Evolutionary conservation across 2,888 invertebrate species (phyloP).

Genomic region (Synergus japonicus): DNA sequence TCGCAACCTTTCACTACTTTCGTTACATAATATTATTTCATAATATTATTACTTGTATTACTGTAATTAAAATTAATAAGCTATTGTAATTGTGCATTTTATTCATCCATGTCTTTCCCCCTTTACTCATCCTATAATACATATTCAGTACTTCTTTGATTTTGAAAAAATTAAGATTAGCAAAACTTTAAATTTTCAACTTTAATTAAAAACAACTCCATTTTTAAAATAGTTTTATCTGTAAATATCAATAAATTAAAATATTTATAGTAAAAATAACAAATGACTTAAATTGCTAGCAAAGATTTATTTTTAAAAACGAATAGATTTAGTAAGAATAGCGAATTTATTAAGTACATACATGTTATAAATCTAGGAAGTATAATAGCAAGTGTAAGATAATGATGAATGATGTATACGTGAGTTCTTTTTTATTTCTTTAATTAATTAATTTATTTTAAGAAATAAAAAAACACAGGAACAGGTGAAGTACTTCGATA

Average conservation of each 20-base stretch:
- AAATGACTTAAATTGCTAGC: background rate
- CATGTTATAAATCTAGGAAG: background rate
- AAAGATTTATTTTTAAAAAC: background rate
- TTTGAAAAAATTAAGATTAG: background rate
- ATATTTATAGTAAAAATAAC: background rate
- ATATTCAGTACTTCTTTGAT: background rate
- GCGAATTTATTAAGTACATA: background rate
- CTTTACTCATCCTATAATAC: slow-evolving; percentile 39
- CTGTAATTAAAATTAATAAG: slow-evolving; percentile 73
- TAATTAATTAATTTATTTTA: background rate
- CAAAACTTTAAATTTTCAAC: background rate
- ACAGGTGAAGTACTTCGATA: background rate
- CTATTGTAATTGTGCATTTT: slow-evolving; percentile 66
- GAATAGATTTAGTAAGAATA: background rate
- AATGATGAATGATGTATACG: background rate
- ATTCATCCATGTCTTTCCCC: slow-evolving; percentile 41
- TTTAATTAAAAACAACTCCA: background rate
- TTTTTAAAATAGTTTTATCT: background rate
- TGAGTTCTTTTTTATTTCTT: slow-evolving; percentile 4
- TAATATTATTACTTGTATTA: slow-evolving; percentile 69
- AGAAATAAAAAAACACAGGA: background rate
- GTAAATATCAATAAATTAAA: background rate
- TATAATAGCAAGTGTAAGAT: background rate
- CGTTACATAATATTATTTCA: slow-evolving; percentile 51
- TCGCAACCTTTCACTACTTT: slow-evolving; percentile 58